Evolutionary conservation across 2,797 vertebrate species (phyloP), one percentile per base, ranked within the genome.

Genomic region (Carcharodon carcharias): DNA sequence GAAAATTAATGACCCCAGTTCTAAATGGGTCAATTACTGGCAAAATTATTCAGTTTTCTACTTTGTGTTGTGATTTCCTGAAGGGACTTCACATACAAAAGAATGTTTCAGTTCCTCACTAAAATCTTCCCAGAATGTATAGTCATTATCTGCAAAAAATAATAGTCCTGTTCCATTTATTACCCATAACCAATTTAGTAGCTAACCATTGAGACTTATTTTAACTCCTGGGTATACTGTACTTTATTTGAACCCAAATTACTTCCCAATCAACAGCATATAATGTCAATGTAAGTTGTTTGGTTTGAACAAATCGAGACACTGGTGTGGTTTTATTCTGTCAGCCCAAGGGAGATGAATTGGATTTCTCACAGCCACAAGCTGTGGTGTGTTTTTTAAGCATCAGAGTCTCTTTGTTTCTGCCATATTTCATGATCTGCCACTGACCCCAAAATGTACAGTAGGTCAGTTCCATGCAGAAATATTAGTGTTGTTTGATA

Each of bases 221-320:
- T 95, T 77, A 95, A 77, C 69, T 95, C 93, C 40, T 95, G 93
- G 61, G 93, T 95, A 95, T 45, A 95, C 40, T 77, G 45, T 58
- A 95, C 69, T 56, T 73, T 56, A 95, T 73, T 73, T 77, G 69
- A 95, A 95, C 94, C 69, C 26, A 73, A 95, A 73, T 73, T 95
- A 77, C 69, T 95, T 95, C 69, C 67, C 69, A 73, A 56, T 54
- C 94, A 71, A 77, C 28, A 73, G 54, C 94, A 56, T 73, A 28
- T 73, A 54, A 95, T 95, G 58, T 95, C 40, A 95, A 54, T 71
- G 69, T 40, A 67, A 63, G 56, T 92, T 92, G 35, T 95, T 69
- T 95, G 67, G 65, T 71, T 95, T 95, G 16, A 69, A 71, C 45
- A 95, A 95, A 73, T 95, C 16, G n/a, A 95, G 65, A 95, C 50